Evolutionary conservation across 2,797 vertebrate species (phyloP).

Genomic region (Artibeus jamaicensis): DNA sequence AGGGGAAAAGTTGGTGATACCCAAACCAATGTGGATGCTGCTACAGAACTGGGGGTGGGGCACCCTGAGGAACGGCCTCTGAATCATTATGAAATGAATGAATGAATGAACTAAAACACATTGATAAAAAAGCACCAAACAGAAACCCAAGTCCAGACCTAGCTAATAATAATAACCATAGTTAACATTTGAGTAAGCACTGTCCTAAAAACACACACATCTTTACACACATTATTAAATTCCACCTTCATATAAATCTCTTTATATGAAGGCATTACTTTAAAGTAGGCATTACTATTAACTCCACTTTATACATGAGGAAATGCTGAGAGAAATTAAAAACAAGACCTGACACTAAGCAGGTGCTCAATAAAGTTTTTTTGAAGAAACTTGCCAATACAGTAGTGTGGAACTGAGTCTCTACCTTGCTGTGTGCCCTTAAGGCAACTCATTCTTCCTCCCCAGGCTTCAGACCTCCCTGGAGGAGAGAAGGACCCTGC

Average conservation of each 20-base stretch:
- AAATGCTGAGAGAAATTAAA: background rate
- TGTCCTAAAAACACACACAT: background rate
- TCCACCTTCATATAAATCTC: background rate
- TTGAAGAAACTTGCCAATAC: background rate
- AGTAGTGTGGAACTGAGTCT: background rate
- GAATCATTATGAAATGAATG: background rate
- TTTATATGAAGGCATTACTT: no score
- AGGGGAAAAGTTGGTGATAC: background rate
- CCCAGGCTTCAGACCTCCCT: slow-evolving; percentile 22
- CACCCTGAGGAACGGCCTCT: background rate
- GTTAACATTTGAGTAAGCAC: background rate
- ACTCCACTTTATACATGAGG: background rate
- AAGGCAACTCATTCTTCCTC: background rate
- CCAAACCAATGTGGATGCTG: background rate
- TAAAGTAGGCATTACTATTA: background rate
- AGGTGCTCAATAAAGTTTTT: background rate
- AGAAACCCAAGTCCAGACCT: background rate
- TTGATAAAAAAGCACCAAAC: background rate
- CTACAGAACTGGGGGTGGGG: background rate
- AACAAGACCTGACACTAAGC: background rate
- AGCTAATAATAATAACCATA: background rate
- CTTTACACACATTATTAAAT: background rate
- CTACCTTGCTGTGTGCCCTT: background rate
- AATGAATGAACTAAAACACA: background rate
- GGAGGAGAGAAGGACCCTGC: background rate